A percentile compares a stretch with the other conserved stretches of the same genome.
Conservation (phyloP, 2,797 vertebrate genomes). For the Anguilla marmorata region DNA sequence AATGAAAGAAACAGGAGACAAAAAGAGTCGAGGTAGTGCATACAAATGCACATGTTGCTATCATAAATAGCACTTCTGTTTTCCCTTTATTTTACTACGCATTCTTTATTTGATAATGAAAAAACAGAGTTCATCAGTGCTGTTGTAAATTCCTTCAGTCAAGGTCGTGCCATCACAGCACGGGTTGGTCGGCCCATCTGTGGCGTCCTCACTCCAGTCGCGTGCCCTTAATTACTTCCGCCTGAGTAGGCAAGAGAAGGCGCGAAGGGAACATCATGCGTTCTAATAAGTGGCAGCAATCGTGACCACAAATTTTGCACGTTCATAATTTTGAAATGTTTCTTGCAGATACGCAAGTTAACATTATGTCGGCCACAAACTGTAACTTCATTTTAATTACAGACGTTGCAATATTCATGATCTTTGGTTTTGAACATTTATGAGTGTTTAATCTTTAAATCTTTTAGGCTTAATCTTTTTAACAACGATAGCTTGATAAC, state of each 20-base stretch:
- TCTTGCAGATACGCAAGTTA: too few relatives aligned
- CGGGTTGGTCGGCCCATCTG: slow-evolving; percentile 38
- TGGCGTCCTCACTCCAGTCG: slow-evolving; percentile 41
- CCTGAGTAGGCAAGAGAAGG: slow-evolving; percentile 40
- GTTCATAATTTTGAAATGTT: not conserved
- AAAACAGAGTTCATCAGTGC: not conserved
- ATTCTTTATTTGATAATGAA: slow-evolving; percentile 25
- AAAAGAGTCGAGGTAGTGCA: slow-evolving; percentile 12
- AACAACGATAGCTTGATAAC: not conserved
- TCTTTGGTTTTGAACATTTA: too few relatives aligned
- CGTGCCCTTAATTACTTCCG: slow-evolving; percentile 60
- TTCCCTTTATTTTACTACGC: slow-evolving; percentile 12
- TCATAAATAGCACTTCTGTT: not conserved
- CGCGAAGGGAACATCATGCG: not conserved
- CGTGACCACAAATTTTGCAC: not conserved
- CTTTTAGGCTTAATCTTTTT: not conserved
- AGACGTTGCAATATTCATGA: too few relatives aligned
- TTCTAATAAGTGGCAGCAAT: not conserved
- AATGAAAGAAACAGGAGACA: not conserved
- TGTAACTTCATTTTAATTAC: too few relatives aligned
- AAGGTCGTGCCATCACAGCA: slow-evolving; percentile 34
- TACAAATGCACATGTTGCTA: not conserved
- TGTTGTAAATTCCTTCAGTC: slow-evolving; percentile 41
- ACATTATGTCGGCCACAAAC: too few relatives aligned
- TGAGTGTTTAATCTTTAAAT: too few relatives aligned